Conservation (phyloP, 2,113 vertebrate species). For the Pterocles orientalis region DNA sequence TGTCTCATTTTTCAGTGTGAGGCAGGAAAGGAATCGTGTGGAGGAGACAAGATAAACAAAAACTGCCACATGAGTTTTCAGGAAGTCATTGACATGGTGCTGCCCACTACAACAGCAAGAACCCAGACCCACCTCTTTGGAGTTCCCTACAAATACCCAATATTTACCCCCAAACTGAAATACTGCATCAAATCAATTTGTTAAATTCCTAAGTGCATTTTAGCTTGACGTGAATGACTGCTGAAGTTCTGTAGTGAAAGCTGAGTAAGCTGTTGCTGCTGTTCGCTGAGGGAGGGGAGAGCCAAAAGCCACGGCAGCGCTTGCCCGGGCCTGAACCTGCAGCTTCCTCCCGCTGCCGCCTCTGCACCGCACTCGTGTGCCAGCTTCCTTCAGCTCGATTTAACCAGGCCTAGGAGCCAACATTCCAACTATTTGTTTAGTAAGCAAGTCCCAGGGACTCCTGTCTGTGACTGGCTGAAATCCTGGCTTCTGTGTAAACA, state of each 20-base stretch:
- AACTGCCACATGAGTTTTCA: neutral
- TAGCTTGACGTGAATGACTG: neutral
- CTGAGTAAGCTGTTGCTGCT: neutral
- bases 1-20: neutral
- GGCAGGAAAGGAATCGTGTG: neutral
- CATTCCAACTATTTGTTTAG: constrained; percentile 76
- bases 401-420: constrained; percentile 56
- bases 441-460: constrained; percentile 70
- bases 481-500: constrained; percentile 72
- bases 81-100: neutral
- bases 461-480: constrained; percentile 72
- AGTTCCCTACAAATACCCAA: neutral
- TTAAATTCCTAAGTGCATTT: neutral
- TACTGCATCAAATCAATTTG: neutral
- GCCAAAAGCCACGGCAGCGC: neutral
- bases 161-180: neutral
- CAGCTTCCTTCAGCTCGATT: constrained; percentile 60
- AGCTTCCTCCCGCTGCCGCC: constrained; percentile 15
- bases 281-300: constrained; percentile 36
- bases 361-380: neutral
- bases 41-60: neutral
- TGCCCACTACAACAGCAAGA: neutral
- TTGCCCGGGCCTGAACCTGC: constrained; percentile 20
- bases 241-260: neutral
- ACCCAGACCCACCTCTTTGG: accelerated